Conservation (phyloP, 2,888 invertebrate genomes). For the Caradrina kadenii region DNA sequence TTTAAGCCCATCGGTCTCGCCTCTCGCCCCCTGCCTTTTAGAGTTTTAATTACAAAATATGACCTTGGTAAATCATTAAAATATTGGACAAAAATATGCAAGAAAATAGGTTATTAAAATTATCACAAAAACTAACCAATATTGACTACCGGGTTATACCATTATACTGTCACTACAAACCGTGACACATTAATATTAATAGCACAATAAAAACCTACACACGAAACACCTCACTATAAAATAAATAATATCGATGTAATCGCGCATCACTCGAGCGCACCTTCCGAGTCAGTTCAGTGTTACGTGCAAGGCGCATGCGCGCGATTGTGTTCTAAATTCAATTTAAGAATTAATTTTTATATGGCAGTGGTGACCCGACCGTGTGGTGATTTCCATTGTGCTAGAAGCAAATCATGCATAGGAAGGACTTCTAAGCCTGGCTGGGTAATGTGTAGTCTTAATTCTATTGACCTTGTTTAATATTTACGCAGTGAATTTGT, state of each 20-base stretch:
- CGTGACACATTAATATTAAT: constrained; percentile 41
- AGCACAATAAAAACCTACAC: constrained; percentile 36
- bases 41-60: background rate
- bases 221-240: constrained; percentile 58
- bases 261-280: constrained; percentile 75
- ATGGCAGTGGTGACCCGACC: constrained; percentile 88
- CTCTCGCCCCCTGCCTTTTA: no score
- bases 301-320: constrained; percentile 85
- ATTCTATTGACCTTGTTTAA: constrained; percentile 57
- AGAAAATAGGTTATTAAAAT: no score
- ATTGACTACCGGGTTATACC: constrained; percentile 1
- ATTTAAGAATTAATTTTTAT: constrained; percentile 78
- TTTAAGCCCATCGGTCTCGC: no score
- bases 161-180: constrained; percentile 28
- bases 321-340: constrained; percentile 78
- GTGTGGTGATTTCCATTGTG: constrained; percentile 85
- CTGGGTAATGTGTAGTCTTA: constrained; percentile 76
- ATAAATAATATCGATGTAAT: constrained; percentile 58
- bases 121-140: background rate
- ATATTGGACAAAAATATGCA: no score
- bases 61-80: no score
- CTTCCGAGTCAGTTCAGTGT: constrained; percentile 83
- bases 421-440: constrained; percentile 78
- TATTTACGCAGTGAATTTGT: constrained; percentile 47
- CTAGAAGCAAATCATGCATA: constrained; percentile 77